phyloP scores from a whole-genome alignment of 2,888 invertebrate species.

The Gasteruption jaculator region DNA sequence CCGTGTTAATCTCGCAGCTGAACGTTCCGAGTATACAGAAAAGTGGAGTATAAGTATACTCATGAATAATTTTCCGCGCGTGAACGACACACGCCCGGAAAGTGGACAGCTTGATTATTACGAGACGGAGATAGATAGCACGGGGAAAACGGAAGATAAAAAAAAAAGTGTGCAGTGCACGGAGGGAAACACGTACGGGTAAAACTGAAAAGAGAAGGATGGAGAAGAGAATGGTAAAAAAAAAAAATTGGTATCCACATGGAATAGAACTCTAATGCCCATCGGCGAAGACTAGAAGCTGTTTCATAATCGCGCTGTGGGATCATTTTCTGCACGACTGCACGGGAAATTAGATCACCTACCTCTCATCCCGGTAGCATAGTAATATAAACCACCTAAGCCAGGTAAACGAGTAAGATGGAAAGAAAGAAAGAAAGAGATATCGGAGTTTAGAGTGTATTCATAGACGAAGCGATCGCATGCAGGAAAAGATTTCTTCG shows the following conservation, averaged over 20 bases:
- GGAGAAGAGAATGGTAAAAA: slow-evolving; percentile 10
- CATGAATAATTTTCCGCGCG: slow-evolving; percentile 24
- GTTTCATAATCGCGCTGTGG: slow-evolving; percentile 47
- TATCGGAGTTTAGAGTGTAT: slow-evolving; percentile 16
- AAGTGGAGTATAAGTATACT: too few relatives aligned
- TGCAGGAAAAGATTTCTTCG: too few relatives aligned
- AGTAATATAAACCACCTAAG: too few relatives aligned
- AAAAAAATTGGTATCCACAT: too few relatives aligned
- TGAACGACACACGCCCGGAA: slow-evolving; percentile 26
- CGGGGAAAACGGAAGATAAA: too few relatives aligned
- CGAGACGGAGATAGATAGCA: too few relatives aligned
- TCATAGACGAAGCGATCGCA: slow-evolving; percentile 31
- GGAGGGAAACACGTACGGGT: too few relatives aligned
- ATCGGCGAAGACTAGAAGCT: slow-evolving; percentile 47
- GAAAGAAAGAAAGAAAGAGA: too few relatives aligned
- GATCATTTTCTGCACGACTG: slow-evolving; percentile 53
- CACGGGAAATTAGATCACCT: slow-evolving; percentile 51
- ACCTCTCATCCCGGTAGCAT: slow-evolving; percentile 44
- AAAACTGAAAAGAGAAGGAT: slow-evolving; percentile 10
- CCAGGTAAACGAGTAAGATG: too few relatives aligned
- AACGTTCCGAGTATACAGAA: too few relatives aligned
- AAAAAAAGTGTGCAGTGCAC: too few relatives aligned
- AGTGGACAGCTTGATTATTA: slow-evolving; percentile 34
- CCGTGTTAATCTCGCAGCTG: too few relatives aligned
- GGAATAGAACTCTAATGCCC: slow-evolving; percentile 32